Percentiles rank a stretch among this genome's conserved stretches.
Conservation (phyloP, 1,140 invertebrate genomes). For the Ganaspis sp. region DNA sequence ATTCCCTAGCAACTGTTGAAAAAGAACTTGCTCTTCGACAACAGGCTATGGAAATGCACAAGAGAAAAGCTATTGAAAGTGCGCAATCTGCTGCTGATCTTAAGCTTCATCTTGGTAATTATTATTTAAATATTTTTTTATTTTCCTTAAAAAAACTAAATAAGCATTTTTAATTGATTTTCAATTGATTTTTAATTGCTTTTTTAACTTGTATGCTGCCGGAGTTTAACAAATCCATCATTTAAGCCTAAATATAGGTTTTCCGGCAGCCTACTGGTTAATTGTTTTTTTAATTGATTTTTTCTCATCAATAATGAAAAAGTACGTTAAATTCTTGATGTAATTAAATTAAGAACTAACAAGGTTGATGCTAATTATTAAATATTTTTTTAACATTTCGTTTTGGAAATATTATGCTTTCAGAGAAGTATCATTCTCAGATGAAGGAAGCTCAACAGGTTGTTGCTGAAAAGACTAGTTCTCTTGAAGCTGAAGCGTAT, state of each 20-base stretch:
- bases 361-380: no score
- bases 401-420: no score
- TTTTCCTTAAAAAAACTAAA: not conserved
- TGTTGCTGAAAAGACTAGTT: constrained; percentile 96
- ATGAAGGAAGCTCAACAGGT: constrained; percentile 98
- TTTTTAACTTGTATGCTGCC: no score
- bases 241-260: no score
- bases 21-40: constrained; percentile 94
- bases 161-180: not conserved
- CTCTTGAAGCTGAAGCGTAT: constrained; percentile 96
- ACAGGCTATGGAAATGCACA: constrained; percentile 98
- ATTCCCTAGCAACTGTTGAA: constrained; percentile 94
- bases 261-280: no score
- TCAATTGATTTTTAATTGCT: no score
- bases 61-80: constrained; percentile 96
- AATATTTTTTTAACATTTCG: no score
- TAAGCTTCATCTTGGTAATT: constrained; percentile 94
- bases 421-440: constrained; percentile 96
- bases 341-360: no score
- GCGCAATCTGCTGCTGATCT: constrained; percentile 98
- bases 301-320: no score
- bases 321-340: no score
- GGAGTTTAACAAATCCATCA: no score
- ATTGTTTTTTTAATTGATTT: no score
- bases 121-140: constrained; percentile 40